Evolutionary conservation across 1,140 invertebrate genomes (phyloP).

Genomic region (Holotrichia oblita): DNA sequence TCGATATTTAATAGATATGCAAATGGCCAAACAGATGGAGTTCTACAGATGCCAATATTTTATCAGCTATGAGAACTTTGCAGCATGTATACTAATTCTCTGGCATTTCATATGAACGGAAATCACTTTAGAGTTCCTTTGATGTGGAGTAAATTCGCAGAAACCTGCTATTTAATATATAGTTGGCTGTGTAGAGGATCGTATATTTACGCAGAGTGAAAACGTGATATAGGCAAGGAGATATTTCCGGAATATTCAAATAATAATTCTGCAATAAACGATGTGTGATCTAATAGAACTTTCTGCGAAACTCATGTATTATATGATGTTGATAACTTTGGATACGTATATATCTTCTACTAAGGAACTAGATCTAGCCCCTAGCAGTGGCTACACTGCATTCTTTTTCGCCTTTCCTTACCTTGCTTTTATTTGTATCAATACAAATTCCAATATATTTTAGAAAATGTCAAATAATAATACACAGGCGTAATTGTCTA

Average conservation of each 20-base stretch:
- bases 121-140: not conserved
- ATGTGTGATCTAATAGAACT: too few species aligned
- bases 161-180: slow-evolving; percentile 23
- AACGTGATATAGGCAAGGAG: not conserved
- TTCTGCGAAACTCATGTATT: too few species aligned
- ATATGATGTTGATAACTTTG: too few species aligned
- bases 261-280: not conserved
- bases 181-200: not conserved
- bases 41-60: not conserved
- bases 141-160: not conserved
- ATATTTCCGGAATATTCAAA: not conserved
- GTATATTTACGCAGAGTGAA: not conserved
- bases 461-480: slow-evolving; percentile 22
- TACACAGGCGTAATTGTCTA: not conserved
- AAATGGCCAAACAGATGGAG: not conserved
- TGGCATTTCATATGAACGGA: not conserved
- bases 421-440: not conserved
- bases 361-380: too few species aligned
- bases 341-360: too few species aligned
- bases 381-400: too few species aligned
- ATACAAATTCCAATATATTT: not conserved
- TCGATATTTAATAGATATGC: not conserved
- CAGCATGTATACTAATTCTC: not conserved
- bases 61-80: not conserved
- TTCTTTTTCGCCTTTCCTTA: too few species aligned